Percentiles rank a stretch among this genome's conserved stretches.
These are phyloP conservation scores for Dryobates pubescens DNA, from an alignment of 2,797 vertebrate species.

Conservation along the genomic window DNA sequence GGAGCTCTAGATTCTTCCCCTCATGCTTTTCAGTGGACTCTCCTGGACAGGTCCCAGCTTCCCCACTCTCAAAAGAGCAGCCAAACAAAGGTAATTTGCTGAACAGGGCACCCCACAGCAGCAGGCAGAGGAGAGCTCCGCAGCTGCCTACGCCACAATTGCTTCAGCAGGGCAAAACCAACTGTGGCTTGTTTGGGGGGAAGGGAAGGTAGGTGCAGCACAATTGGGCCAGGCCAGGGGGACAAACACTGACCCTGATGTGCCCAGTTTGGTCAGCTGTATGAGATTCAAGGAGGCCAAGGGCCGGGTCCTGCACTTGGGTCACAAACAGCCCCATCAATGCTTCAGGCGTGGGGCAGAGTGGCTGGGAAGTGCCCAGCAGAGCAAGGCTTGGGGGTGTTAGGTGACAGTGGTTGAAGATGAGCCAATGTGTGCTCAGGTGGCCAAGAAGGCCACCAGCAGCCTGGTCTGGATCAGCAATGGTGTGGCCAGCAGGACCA, in stretches of 20 bases:
- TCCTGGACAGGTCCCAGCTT: background rate
- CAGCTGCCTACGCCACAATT: background rate
- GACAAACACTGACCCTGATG: background rate
- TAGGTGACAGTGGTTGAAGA: too few species aligned
- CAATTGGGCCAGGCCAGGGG: background rate
- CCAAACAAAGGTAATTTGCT: background rate
- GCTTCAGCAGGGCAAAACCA: background rate
- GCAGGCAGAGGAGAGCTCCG: background rate
- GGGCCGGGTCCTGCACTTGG: too few species aligned
- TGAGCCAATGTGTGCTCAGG: too few species aligned
- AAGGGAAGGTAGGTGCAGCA: background rate
- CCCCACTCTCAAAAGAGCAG: background rate
- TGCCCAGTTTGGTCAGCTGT: background rate
- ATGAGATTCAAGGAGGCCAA: background rate
- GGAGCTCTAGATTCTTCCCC: background rate
- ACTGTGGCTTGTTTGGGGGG: background rate
- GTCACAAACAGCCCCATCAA: too few species aligned
- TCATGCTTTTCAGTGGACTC: background rate
- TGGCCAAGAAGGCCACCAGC: too few species aligned
- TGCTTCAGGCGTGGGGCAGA: too few species aligned
- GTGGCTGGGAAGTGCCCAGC: too few species aligned
- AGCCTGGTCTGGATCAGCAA: too few species aligned
- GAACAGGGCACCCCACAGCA: rapidly evolving
- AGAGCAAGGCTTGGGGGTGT: too few species aligned
- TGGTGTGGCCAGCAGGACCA: too few species aligned